Evolutionary conservation across 2,888 invertebrate genomes (phyloP).

Genomic region (Muschampia plurimacula): DNA sequence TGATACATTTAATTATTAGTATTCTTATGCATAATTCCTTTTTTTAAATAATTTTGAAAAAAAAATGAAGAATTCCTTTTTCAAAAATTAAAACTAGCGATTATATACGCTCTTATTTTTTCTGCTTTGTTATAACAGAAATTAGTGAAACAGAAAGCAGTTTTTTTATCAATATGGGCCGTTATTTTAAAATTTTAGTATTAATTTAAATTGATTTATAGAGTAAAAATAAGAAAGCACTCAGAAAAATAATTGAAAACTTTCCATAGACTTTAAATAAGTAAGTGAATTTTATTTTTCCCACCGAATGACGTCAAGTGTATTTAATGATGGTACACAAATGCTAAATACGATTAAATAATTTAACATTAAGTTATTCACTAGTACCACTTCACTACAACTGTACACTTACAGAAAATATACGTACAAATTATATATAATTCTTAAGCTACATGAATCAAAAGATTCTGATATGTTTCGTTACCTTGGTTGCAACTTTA

Average conservation of each 20-base stretch:
- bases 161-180: background rate
- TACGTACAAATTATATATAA: slow-evolving; percentile 46
- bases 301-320: slow-evolving; percentile 52
- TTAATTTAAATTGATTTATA: no score
- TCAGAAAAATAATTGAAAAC: no score
- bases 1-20: background rate
- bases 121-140: no score
- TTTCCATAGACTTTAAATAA: background rate
- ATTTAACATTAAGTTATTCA: slow-evolving; percentile 43
- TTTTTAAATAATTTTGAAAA: no score
- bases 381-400: slow-evolving; percentile 41
- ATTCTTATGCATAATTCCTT: no score
- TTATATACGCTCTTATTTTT: no score
- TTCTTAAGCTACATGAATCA: slow-evolving; percentile 85
- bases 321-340: slow-evolving; percentile 49
- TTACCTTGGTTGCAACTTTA: slow-evolving; percentile 89
- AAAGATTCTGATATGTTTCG: slow-evolving; percentile 90
- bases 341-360: slow-evolving; percentile 42
- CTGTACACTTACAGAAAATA: slow-evolving; percentile 65
- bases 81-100: no score
- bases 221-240: no score
- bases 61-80: no score
- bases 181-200: background rate
- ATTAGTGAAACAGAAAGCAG: no score
- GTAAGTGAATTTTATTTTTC: slow-evolving; percentile 13